Base-by-base conservation (phyloP, 2,797 vertebrate species). In the Galagoides demidoff region DNA sequence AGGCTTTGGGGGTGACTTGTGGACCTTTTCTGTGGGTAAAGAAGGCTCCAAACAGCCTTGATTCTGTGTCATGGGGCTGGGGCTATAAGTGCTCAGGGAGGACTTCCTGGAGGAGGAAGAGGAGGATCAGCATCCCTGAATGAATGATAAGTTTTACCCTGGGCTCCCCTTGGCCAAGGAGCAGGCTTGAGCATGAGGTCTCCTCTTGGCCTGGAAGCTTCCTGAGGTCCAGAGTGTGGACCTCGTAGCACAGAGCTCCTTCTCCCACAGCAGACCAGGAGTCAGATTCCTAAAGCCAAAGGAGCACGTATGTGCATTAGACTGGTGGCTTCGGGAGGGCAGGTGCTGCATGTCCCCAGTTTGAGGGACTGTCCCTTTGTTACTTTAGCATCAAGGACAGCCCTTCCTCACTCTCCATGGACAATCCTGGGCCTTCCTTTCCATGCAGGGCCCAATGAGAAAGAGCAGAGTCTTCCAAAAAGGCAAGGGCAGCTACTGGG, bases 371-470 rank as follows among this genome's bases (percentile, higher is more conserved):
- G 4, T 22, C 85, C 16, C 9, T 9, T 14, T 27, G 3, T 39
- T 77, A 7, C 45, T 27, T 39, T 3, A 7, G 37, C 1, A 43
- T 13, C 22, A 3, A 29, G 66, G 52, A 2, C 34, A 23, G 2
- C 27, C 59, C 31, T 29, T 31, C 70, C 49, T 93, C 39, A 11
- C 3, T 31, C 92, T 43, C 66, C 2, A 1, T 19, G 7, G 9
- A 7, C 0, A 0, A 31, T 3, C 29, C 4, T 0, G 3, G 59
- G n/a, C 63, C 25, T 73, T 6, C 27, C 1, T 61, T 34, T 5
- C 27, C 14, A 7, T 0, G 0, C 11, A 22, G 39, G 5, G 23
- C 2, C 27, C 20, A 0, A 0, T 29, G 76, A n/a, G 81, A 63
- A 88, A 31, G 37, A 31, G 9, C 63, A 55, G 49, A 82, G 55